These are phyloP conservation scores for Sympetrum striolatum DNA, from an alignment of 2,888 invertebrate genomes.

Conservation along the genomic window DNA sequence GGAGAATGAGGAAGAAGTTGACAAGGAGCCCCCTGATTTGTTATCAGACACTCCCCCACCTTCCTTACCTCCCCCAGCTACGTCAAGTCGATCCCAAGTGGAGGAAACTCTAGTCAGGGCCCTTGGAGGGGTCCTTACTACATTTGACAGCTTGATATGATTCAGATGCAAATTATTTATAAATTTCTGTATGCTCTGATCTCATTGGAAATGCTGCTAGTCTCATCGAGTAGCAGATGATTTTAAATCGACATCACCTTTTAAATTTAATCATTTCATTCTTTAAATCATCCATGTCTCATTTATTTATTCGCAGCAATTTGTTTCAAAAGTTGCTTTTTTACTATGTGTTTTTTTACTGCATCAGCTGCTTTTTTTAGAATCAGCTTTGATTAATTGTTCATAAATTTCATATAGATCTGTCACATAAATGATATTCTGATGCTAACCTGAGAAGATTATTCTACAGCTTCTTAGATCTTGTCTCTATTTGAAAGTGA, in stretches of 20 bases:
- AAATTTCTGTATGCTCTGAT: neutral
- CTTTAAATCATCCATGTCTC: neutral
- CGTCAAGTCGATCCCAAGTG: constrained; percentile 16
- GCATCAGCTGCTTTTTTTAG: neutral
- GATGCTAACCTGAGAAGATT: too few relatives aligned
- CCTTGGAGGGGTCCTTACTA: constrained; percentile 47
- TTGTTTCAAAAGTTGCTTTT: neutral
- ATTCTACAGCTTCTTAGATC: too few relatives aligned
- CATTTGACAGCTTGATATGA: constrained; percentile 47
- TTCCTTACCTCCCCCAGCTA: neutral
- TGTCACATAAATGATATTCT: too few relatives aligned
- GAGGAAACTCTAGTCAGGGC: constrained; percentile 46
- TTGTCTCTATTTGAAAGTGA: too few relatives aligned
- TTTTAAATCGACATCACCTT: neutral
- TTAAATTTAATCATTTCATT: neutral
- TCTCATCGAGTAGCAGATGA: neutral
- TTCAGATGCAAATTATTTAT: neutral
- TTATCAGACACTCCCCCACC: constrained; percentile 16
- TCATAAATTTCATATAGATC: too few relatives aligned
- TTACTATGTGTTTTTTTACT: neutral
- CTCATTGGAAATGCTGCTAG: neutral
- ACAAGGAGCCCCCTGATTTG: neutral
- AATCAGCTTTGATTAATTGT: too few relatives aligned
- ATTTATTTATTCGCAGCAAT: neutral
- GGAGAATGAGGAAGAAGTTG: neutral